Evolutionary conservation across 1,140 invertebrate genomes (phyloP).

Genomic region (Kradibia gibbosae): DNA sequence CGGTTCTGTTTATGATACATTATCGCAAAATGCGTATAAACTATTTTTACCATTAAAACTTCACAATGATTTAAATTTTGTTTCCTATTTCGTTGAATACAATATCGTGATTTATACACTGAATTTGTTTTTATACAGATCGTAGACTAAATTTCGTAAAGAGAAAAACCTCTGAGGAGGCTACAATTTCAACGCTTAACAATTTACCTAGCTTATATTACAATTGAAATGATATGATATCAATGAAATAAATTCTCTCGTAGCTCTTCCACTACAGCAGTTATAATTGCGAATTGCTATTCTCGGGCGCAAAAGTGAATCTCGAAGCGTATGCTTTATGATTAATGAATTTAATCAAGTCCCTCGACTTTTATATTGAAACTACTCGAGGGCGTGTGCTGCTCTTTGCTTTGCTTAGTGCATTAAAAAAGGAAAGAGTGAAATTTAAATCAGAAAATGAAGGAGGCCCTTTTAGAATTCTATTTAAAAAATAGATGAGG

Average conservation of each 20-base stretch:
- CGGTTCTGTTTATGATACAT: constrained; percentile 22
- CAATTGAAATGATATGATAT: constrained; percentile 28
- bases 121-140: constrained; percentile 26
- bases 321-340: not conserved
- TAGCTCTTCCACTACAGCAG: not conserved
- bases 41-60: constrained; percentile 17
- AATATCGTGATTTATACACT: constrained; percentile 23
- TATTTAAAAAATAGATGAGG: not conserved
- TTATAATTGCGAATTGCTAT: not conserved
- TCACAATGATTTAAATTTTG: constrained; percentile 30
- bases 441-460: too few species aligned
- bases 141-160: constrained; percentile 29
- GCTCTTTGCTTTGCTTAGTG: not conserved
- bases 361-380: not conserved
- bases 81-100: constrained; percentile 37
- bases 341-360: not conserved
- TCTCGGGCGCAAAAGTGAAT: not conserved
- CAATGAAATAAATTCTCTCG: constrained; percentile 7
- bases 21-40: constrained; percentile 36
- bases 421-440: too few species aligned
- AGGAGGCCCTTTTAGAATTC: not conserved
- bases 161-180: constrained; percentile 11
- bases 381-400: not conserved
- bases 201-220: constrained; percentile 35
- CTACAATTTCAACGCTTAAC: constrained; percentile 43